Conservation (phyloP, 1,140 invertebrate species). For the Physella acuta region DNA sequence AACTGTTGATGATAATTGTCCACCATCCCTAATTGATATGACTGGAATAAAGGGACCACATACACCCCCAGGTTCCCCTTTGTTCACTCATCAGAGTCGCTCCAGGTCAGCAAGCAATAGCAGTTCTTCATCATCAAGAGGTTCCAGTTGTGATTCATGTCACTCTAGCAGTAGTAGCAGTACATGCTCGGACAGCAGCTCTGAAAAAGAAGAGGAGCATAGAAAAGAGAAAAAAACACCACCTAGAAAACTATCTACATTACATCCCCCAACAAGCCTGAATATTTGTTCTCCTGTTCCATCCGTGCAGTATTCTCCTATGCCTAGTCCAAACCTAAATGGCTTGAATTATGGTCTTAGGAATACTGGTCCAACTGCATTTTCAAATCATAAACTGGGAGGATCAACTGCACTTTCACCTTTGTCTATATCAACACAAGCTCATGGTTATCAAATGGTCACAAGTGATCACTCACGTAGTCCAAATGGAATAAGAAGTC, state of each 20-base stretch:
- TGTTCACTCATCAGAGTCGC: slow-evolving; percentile 13
- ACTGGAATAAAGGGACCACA: slow-evolving; percentile 19
- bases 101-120: neutral
- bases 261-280: neutral
- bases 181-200: slow-evolving; percentile 12
- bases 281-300: slow-evolving; percentile 13
- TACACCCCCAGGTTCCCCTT: slow-evolving; percentile 15
- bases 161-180: slow-evolving; percentile 10
- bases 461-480: slow-evolving; percentile 16
- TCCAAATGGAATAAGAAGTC: neutral
- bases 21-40: no score
- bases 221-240: neutral
- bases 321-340: slow-evolving; percentile 20
- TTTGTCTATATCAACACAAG: slow-evolving; percentile 19
- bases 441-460: slow-evolving; percentile 23
- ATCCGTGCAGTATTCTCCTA: slow-evolving; percentile 16
- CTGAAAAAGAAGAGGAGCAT: neutral
- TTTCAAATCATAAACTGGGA: neutral
- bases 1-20: no score
- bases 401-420: slow-evolving; percentile 7
- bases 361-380: no score
- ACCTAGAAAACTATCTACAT: slow-evolving; percentile 13
- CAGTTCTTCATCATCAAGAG: slow-evolving; percentile 16
- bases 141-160: slow-evolving; percentile 15
- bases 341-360: slow-evolving; percentile 16